phyloP scores from a whole-genome alignment of 2,888 invertebrate genomes.

The Odontocerum albicorne region DNA sequence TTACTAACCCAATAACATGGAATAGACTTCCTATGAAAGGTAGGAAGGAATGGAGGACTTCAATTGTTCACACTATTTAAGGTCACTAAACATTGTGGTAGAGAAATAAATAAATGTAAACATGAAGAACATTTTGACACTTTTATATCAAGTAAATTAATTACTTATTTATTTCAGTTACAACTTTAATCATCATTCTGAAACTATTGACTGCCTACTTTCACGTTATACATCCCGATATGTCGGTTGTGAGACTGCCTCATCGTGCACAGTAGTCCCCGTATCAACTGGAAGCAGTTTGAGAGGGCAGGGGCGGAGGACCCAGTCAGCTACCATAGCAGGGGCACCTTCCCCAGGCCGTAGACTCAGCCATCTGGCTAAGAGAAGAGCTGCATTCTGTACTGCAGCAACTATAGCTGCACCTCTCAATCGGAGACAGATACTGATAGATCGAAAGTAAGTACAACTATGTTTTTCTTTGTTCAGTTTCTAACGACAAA shows the following conservation, averaged over 20 bases:
- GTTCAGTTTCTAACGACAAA: too few relatives aligned
- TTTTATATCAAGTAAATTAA: background rate
- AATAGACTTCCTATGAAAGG: too few relatives aligned
- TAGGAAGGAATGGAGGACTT: too few relatives aligned
- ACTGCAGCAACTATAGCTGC: conserved; percentile 62
- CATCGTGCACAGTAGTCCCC: conserved; percentile 39
- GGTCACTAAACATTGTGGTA: too few relatives aligned
- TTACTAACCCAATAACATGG: too few relatives aligned
- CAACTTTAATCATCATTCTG: conserved; percentile 68
- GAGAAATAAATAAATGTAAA: too few relatives aligned
- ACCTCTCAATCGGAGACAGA: conserved; percentile 54
- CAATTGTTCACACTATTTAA: too few relatives aligned
- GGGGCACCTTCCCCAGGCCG: conserved; percentile 69
- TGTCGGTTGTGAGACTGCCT: conserved; percentile 75
- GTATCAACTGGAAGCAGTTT: background rate
- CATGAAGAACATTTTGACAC: background rate
- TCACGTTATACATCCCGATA: conserved; percentile 69
- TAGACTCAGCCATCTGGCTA: conserved; percentile 74
- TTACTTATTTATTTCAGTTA: conserved; percentile 56
- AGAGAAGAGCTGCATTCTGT: conserved; percentile 74
- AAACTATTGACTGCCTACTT: conserved; percentile 69
- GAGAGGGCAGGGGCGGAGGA: background rate
- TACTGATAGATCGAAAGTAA: conserved; percentile 68
- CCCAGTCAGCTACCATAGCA: background rate
- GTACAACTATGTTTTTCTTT: too few relatives aligned